These are phyloP conservation scores for Gonioctena quinquepunctata DNA, from an alignment of 1,140 invertebrate species.

Conservation along the genomic window DNA sequence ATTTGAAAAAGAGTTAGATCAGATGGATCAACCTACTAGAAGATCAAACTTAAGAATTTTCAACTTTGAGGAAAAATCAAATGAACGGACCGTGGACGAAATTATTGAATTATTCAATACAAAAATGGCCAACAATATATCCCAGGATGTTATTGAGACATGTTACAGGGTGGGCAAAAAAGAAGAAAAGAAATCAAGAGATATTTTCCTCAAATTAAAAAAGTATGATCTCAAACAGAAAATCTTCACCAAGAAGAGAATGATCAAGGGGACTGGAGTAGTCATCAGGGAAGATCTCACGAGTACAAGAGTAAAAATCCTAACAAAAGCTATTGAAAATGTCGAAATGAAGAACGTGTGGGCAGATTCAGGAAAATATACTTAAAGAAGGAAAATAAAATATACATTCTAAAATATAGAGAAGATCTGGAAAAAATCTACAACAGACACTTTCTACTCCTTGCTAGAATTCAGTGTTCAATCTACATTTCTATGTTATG, in stretches of 20 bases:
- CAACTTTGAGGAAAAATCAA: constrained; percentile 10
- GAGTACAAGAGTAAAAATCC: constrained; percentile 8
- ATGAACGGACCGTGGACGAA: constrained; percentile 9
- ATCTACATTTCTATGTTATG: background rate
- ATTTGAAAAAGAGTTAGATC: constrained; percentile 11
- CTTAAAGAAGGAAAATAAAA: constrained; percentile 13
- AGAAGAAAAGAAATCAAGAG: constrained; percentile 5
- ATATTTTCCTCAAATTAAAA: constrained; percentile 6
- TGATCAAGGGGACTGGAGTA: constrained; percentile 10
- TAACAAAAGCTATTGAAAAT: constrained; percentile 10
- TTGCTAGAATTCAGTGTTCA: background rate
- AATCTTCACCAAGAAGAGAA: constrained; percentile 18
- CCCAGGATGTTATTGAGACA: constrained; percentile 8
- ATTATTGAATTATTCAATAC: constrained; percentile 11
- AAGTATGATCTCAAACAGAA: constrained; percentile 12
- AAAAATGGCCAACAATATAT: constrained; percentile 14
- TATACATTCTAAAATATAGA: constrained; percentile 11
- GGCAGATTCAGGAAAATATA: constrained; percentile 12
- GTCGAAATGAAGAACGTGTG: constrained; percentile 5
- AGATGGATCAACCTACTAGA: constrained; percentile 10
- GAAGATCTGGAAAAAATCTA: constrained; percentile 10
- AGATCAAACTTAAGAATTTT: constrained; percentile 16
- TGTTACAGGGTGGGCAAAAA: constrained; percentile 17
- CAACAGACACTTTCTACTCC: background rate
- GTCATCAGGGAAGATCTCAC: constrained; percentile 14